Conservation (phyloP, 2,113 vertebrate genomes). For the Paracanthobrama guichenoti region DNA sequence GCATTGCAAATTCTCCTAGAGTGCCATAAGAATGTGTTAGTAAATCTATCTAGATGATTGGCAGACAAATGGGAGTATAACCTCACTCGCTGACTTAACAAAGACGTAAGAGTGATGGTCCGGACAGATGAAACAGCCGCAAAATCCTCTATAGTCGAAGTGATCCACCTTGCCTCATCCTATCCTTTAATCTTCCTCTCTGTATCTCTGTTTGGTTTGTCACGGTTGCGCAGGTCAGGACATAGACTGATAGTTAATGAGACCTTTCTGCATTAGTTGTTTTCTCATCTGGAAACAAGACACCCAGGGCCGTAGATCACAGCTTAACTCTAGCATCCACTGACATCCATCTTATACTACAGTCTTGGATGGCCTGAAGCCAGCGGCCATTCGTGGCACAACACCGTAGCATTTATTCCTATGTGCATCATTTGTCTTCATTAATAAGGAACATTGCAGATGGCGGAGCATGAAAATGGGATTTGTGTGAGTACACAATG, state of each 20-base stretch:
- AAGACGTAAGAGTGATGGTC: background rate
- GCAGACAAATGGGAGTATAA: background rate
- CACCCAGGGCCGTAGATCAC: slow-evolving; percentile 12
- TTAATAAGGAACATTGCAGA: background rate
- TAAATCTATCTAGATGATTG: background rate
- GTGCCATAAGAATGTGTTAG: too few relatives aligned
- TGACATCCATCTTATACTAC: slow-evolving; percentile 23
- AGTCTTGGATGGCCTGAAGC: slow-evolving; percentile 10
- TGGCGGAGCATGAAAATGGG: background rate
- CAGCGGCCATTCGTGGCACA: background rate
- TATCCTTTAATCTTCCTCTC: slow-evolving; percentile 21
- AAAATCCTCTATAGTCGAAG: background rate
- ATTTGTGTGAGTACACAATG: slow-evolving; percentile 2
- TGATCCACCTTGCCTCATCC: background rate
- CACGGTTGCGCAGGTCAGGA: background rate
- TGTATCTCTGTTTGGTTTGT: slow-evolving; percentile 2
- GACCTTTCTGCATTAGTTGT: slow-evolving; percentile 11
- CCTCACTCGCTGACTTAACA: background rate
- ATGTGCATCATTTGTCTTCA: slow-evolving; percentile 33
- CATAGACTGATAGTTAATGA: slow-evolving; percentile 38
- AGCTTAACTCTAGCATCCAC: background rate
- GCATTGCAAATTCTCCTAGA: background rate
- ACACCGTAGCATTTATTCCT: background rate
- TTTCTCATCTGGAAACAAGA: slow-evolving; percentile 29
- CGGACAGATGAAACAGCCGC: background rate